These are phyloP conservation scores for Chymomyza costata DNA, from an alignment of 1,140 invertebrate genomes.

Conservation along the genomic window DNA sequence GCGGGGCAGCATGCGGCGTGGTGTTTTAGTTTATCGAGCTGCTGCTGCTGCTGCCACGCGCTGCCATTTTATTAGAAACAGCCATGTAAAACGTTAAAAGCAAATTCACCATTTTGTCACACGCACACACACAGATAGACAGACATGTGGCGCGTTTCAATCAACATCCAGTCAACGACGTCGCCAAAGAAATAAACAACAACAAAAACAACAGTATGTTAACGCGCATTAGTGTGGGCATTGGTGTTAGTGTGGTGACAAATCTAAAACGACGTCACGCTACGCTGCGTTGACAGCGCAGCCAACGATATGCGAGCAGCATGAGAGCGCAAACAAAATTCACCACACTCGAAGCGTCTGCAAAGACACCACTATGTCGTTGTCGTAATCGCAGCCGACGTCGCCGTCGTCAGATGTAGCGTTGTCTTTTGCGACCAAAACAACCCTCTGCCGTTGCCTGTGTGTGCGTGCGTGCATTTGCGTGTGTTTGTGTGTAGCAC, in stretches of 20 bases:
- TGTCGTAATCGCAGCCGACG: slow-evolving; percentile 4
- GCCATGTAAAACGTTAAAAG: slow-evolving; percentile 56
- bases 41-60: slow-evolving; percentile 15
- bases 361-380: not conserved
- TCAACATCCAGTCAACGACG: slow-evolving; percentile 39
- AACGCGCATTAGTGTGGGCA: slow-evolving; percentile 8
- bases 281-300: slow-evolving; percentile 3
- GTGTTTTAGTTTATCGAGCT: no score
- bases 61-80: slow-evolving; percentile 70
- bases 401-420: slow-evolving; percentile 11
- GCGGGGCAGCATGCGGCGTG: no score
- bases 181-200: slow-evolving; percentile 30
- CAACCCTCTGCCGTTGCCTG: no score
- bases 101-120: slow-evolving; percentile 69
- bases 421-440: no score
- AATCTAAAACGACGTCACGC: slow-evolving; percentile 46
- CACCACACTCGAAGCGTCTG: slow-evolving; percentile 44
- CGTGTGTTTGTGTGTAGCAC: no score
- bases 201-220: slow-evolving; percentile 11
- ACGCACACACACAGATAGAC: slow-evolving; percentile 14
- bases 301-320: not conserved
- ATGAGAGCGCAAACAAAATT: slow-evolving; percentile 24
- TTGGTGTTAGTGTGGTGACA: slow-evolving; percentile 45
- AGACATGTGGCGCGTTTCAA: slow-evolving; percentile 8
- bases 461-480: no score